phyloP scores from a whole-genome alignment of 1,140 invertebrate genomes.

The Drosophila guanche region DNA sequence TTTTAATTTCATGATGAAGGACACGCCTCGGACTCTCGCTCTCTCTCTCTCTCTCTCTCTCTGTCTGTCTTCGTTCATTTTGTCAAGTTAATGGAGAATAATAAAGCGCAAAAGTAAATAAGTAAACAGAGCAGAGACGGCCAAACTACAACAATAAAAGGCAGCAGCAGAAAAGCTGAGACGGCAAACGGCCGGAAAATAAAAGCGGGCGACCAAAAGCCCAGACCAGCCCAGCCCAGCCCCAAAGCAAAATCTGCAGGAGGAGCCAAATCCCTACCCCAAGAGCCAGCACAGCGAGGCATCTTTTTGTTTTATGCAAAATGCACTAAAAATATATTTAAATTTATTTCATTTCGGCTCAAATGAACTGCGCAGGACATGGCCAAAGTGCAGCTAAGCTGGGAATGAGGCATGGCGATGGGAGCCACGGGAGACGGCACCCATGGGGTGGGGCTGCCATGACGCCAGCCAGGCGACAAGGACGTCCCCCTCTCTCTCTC shows the following conservation, averaged over 20 bases:
- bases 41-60: conserved; percentile 11
- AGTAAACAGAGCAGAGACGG: conserved; percentile 67
- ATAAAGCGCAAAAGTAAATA: conserved; percentile 81
- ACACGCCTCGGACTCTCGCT: conserved; percentile 26
- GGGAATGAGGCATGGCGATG: conserved; percentile 18
- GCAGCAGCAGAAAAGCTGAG: conserved; percentile 69
- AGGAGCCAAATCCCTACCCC: conserved; percentile 1
- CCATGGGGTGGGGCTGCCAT: conserved; percentile 39
- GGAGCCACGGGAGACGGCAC: conserved; percentile 21
- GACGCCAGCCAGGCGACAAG: conserved; percentile 74
- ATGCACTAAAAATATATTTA: conserved; percentile 83
- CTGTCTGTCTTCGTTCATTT: conserved; percentile 57
- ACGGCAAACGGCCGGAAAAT: conserved; percentile 78
- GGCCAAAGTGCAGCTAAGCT: conserved; percentile 42
- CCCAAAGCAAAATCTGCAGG: no score
- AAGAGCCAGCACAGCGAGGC: conserved; percentile 56
- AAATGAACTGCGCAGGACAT: conserved; percentile 72
- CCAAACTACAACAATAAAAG: conserved; percentile 79
- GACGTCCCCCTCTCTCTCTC: conserved; percentile 16
- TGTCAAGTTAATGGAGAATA: conserved; percentile 82
- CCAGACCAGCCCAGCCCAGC: neutral
- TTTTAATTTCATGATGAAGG: conserved; percentile 58
- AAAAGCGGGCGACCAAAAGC: conserved; percentile 60
- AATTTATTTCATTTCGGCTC: conserved; percentile 79
- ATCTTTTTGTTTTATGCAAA: conserved; percentile 81